These are phyloP conservation scores for Helicoverpa armigera DNA, from an alignment of 1,140 invertebrate species.

Conservation along the genomic window DNA sequence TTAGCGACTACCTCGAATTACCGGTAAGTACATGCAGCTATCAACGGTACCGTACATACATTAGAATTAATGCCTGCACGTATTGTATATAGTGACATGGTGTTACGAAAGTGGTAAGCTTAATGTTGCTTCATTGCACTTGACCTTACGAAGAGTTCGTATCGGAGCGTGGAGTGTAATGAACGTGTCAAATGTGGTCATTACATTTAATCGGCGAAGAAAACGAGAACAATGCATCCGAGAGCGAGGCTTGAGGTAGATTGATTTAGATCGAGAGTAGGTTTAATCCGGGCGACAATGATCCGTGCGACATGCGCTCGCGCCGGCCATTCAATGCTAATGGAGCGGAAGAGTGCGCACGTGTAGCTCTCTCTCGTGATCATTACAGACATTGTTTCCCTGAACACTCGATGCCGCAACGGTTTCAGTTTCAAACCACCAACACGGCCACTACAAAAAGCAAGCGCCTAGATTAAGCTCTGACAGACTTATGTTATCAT, in stretches of 20 bases:
- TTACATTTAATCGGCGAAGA: constrained; percentile 71
- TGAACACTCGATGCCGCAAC: constrained; percentile 47
- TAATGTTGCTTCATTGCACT: constrained; percentile 59
- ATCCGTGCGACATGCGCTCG: constrained; percentile 73
- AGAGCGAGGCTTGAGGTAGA: constrained; percentile 60
- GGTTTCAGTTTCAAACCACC: constrained; percentile 62
- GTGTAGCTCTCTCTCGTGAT: constrained; percentile 73
- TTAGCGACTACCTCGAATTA: constrained; percentile 82
- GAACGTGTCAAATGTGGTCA: constrained; percentile 71
- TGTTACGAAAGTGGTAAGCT: constrained; percentile 57
- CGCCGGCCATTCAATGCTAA: constrained; percentile 83
- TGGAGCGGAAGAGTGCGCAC: constrained; percentile 76
- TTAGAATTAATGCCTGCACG: constrained; percentile 33
- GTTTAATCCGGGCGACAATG: constrained; percentile 77
- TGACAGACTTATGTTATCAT: not conserved
- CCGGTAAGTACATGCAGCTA: constrained; percentile 76
- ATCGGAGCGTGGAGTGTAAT: constrained; percentile 57
- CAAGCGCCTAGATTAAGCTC: not conserved
- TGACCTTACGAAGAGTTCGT: constrained; percentile 58
- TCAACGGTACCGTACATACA: constrained; percentile 37
- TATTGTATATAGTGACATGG: constrained; percentile 47
- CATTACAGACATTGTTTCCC: constrained; percentile 71
- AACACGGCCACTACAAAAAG: not conserved
- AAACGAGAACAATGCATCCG: constrained; percentile 73
- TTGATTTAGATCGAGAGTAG: constrained; percentile 74